Evolutionary conservation across 2,797 vertebrate species (phyloP).

Genomic region (Sebastes dallii): DNA sequence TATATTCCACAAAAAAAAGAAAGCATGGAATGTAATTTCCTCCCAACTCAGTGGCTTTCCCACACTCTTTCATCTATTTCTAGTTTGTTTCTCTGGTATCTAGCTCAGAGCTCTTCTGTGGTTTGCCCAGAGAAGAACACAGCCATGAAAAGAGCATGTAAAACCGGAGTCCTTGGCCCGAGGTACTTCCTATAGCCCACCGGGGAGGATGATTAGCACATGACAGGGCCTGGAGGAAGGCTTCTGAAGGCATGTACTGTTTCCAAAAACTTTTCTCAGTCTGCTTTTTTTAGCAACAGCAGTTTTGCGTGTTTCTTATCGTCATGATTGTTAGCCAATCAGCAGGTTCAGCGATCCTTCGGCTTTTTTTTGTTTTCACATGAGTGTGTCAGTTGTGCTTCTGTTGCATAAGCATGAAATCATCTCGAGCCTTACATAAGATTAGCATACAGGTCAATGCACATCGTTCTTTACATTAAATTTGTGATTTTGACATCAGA

Average conservation of each 20-base stretch:
- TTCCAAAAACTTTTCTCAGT: slow-evolving; percentile 1
- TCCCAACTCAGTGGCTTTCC: slow-evolving; percentile 37
- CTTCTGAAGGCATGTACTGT: slow-evolving; percentile 34
- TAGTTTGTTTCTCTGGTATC: slow-evolving; percentile 56
- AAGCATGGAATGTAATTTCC: slow-evolving; percentile 20
- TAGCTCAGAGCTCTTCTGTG: slow-evolving; percentile 36
- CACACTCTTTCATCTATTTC: slow-evolving; percentile 66
- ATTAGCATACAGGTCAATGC: not conserved
- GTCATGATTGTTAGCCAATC: not conserved
- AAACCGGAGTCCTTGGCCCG: slow-evolving; percentile 27
- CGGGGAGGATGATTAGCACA: slow-evolving; percentile 59
- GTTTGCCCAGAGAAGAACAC: slow-evolving; percentile 18
- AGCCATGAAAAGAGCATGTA: slow-evolving; percentile 44
- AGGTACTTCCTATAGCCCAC: slow-evolving; percentile 40
- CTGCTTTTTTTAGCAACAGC: slow-evolving; percentile 1
- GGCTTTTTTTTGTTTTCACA: slow-evolving; percentile 13
- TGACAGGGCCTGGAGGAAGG: slow-evolving; percentile 44
- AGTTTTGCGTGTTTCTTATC: slow-evolving; percentile 1
- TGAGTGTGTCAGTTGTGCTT: slow-evolving; percentile 9
- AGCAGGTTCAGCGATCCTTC: slow-evolving; percentile 4
- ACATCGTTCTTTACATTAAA: not conserved
- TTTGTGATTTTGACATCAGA: not conserved
- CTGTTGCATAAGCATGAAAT: slow-evolving; percentile 17
- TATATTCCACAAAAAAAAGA: slow-evolving; percentile 6
- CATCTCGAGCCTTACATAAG: not conserved